Evolutionary conservation across 2,113 vertebrate species (phyloP), one percentile per base, ranked within the genome.

Genomic region (Chlamydotis undulata): DNA sequence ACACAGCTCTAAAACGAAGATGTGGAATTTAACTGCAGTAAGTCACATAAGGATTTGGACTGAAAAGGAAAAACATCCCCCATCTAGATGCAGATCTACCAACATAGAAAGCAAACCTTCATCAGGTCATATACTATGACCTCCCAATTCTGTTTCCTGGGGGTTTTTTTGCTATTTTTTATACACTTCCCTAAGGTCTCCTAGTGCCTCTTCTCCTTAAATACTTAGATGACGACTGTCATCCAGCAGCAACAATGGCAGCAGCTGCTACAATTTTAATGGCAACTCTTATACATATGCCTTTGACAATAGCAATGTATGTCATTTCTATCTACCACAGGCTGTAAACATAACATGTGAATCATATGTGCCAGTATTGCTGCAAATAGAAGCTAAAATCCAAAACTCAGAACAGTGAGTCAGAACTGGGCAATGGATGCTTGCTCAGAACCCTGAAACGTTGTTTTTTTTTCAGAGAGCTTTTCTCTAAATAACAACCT

Each of bases 401-500:
- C 33, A 47, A 68, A 82, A 53, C 8, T 78, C 68, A 75, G 53
- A 13, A 5, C 26, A 74, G 2, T 29, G 28, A 94, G 19, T 31
- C 39, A 84, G 33, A 71, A 77, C 9, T 57, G 53, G 61, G 29
- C 35, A 68, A 79, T 21, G 45, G 82, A 89, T 41, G 10, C 12
- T 59, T 93, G n/a, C 41, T 93, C 37, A 91, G 41, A 91, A 87
- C 17, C 43, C 61, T 23, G 18, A 78, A 91, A 65, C 22, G 8
- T 37, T 39, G 10, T 39, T 39, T 9, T 65, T 92, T 52, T 86
- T 80, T 7, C 22, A 10, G 22, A 57, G 16, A 52, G 79, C 37
- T 82, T 89, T 78, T 85, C 61, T 89, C 83, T 84, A 89, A 93
- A 96, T 94, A 96, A 81, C 80, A 79, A 45, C n/a, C 28, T 85